Evolutionary conservation across 2,113 vertebrate species (phyloP).

Genomic region (Oceanites oceanicus): DNA sequence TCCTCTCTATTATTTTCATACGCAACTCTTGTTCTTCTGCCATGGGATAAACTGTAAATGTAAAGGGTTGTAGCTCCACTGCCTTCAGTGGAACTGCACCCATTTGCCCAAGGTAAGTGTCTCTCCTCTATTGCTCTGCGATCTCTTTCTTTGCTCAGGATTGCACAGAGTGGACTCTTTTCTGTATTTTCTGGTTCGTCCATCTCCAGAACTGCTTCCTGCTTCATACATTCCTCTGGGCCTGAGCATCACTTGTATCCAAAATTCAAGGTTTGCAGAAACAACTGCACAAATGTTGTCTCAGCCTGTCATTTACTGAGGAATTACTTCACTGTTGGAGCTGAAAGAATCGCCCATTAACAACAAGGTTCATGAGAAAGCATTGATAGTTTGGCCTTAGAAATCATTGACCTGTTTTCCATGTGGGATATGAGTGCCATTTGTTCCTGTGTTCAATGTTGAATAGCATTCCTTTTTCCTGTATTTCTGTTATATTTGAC

Average conservation of each 20-base stretch:
- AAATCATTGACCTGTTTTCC: not conserved
- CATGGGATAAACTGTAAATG: not conserved
- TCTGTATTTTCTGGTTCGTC: not conserved
- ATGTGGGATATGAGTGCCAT: not conserved
- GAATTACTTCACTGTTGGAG: not conserved
- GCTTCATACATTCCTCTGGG: not conserved
- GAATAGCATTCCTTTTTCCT: not conserved
- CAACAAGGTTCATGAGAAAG: not conserved
- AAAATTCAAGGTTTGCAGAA: not conserved
- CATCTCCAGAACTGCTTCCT: not conserved
- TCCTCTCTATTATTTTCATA: not conserved
- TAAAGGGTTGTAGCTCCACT: not conserved
- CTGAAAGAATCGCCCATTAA: not conserved
- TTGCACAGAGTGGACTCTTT: not conserved
- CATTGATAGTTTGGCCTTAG: not conserved
- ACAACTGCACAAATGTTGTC: not conserved
- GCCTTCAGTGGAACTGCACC: not conserved
- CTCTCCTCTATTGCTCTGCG: fast-evolving
- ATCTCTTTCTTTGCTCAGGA: not conserved
- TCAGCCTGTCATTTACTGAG: not conserved
- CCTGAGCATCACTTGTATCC: not conserved
- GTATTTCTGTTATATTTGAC: not conserved
- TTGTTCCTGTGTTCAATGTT: not conserved
- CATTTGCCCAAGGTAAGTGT: not conserved
- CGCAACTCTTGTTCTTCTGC: not conserved